Base-by-base conservation (phyloP, 2,797 vertebrate species). In the Rachycentron canadum region DNA sequence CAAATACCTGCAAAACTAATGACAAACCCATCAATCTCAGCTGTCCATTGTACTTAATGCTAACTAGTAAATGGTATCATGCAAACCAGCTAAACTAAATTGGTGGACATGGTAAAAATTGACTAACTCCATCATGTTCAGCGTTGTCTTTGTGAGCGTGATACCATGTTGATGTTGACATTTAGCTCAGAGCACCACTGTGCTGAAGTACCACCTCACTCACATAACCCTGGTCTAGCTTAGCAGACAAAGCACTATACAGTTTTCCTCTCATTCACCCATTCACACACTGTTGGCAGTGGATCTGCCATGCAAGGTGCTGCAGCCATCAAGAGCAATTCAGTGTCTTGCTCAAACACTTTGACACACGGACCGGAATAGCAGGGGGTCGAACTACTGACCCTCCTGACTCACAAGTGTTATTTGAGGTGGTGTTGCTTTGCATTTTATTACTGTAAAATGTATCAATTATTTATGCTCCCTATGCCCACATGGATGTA, bases 281-380 rank as follows among this genome's bases (percentile, higher is more conserved):
- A 17, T 19, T 53, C 26, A 32, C n/a, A 65, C 9, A 21, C 11
- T 40, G 21, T 38, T 50, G 41, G 25, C 62, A 63, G 38, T 2
- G 0, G 28, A 30, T 19, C 9, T 73, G 47, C 14, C 16, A 50
- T 14, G 19, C 28, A 61, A 34, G 9, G 8, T 21, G 1, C 52
- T 28, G 41, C n/a, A n/a, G 34, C 34, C 26, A 7, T 53, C 47
- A 43, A 12, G 25, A 74, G 62, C 26, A 59, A 40, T 59, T 65
- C 45, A 53, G 19, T 62, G 34, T 57, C 16, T 34, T 34, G 14
- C 21, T 41, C 13, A 62, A 45, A 28, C 50, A 45, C 40, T 19
- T 32, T 25, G 16, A 52, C 45, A 36, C 2, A 4, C 16, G 4
- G 28, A 34, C n/a, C 36, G 3, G 3, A 38, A 5, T 3, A 56